Base-by-base conservation (phyloP, 2,888 invertebrate genomes). In the Aphidius colemani region DNA sequence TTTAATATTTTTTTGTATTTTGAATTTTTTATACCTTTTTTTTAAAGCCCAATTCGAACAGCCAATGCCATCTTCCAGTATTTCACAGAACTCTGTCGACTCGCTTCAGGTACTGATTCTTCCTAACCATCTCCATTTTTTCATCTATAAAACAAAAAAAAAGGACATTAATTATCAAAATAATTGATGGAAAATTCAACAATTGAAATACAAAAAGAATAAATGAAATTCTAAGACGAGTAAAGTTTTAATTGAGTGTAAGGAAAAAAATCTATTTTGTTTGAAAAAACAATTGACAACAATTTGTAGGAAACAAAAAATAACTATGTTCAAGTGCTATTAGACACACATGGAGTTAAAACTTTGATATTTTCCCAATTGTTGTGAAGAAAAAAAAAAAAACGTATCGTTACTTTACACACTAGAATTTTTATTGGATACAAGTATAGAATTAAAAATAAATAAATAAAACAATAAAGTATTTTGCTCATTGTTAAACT, bases 341-440 rank as follows among this genome's bases (percentile, higher is more conserved):
- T 50, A 65, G 49, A 59, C 61, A 60, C 55, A 64, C 66, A 62
- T 62, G 58, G 61, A 68, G 66, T 67, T 66, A 71, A 72, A 75
- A 77, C 71, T 75, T 74, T 74, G 72, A 72, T 73, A 76, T 65
- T 71, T 57, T 51, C 40, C 55, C 62, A 56, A 60, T 59, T 63
- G 51, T 18, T n/a, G n/a, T 40, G 62, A 18, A 59, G 56, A 66
- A 69, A 67, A 18, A 59, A 48, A 59, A n/a, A 53, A 43, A 13
- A 59, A 51, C 57, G 51, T 64, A 63, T 66, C 11, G 55, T 59
- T 61, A 63, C 59, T 53, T 62, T 58, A 60, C 50, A 40, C 53
- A 45, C 61, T 61, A 45, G 41, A 65, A 62, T 59, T 58, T 57
- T 55, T 61, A 50, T 43, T 40, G 30, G 30, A 30, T 30, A 30